phyloP scores from a whole-genome alignment of 1,140 invertebrate species.

The Ceratosolen fusciceps region DNA sequence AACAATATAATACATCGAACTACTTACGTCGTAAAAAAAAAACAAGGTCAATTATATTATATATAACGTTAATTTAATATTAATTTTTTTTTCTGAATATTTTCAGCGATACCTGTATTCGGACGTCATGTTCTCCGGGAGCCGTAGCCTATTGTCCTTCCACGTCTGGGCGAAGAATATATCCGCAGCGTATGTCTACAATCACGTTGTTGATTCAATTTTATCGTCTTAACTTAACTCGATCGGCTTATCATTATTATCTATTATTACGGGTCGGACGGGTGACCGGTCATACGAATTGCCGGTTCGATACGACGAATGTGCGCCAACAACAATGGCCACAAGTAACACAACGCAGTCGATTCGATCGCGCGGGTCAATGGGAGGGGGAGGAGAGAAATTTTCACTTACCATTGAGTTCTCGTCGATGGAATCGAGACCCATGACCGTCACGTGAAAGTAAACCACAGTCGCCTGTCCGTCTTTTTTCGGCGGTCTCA shows the following conservation, averaged over 20 bases:
- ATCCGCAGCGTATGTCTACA: slow-evolving; percentile 88
- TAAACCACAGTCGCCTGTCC: slow-evolving; percentile 88
- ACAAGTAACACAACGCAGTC: too few species aligned
- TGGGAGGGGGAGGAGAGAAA: neutral
- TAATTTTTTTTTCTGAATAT: too few species aligned
- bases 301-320: too few species aligned
- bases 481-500: slow-evolving; percentile 89
- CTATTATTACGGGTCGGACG: too few species aligned
- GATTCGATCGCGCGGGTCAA: too few species aligned
- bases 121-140: slow-evolving; percentile 92
- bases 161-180: slow-evolving; percentile 94
- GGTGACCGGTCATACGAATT: too few species aligned
- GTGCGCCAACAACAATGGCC: too few species aligned
- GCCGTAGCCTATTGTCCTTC: slow-evolving; percentile 88
- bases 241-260: too few species aligned
- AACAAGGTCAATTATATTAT: neutral
- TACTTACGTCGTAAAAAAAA: too few species aligned
- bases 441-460: slow-evolving; percentile 94
- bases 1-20: too few species aligned
- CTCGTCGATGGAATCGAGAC: slow-evolving; percentile 92
- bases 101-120: slow-evolving; percentile 79
- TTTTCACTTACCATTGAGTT: slow-evolving; percentile 90
- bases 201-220: neutral
- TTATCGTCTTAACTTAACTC: too few species aligned
- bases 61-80: neutral